A percentile compares a stretch with the other conserved stretches of the same genome.
phyloP scores from a whole-genome alignment of 2,888 invertebrate species.

The Galerucella calmariensis region DNA sequence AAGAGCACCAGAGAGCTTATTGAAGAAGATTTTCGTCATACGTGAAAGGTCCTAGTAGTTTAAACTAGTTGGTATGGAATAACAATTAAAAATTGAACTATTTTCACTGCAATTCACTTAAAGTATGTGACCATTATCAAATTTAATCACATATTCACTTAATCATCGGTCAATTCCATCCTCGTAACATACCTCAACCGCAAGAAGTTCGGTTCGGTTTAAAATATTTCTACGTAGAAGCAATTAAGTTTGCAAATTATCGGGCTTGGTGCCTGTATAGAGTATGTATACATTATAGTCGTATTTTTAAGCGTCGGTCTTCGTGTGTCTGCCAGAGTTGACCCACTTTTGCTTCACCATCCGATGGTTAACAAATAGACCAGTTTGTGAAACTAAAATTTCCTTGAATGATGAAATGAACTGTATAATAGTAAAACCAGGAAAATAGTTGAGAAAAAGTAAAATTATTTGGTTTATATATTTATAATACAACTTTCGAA shows the following conservation, averaged over 20 bases:
- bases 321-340: constrained; percentile 39
- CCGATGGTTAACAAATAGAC: constrained; percentile 36
- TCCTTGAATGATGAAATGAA: not conserved
- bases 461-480: too few relatives aligned
- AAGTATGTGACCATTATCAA: not conserved
- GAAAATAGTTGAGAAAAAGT: too few relatives aligned
- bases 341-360: constrained; percentile 51
- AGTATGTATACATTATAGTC: constrained; percentile 14
- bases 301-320: constrained; percentile 16
- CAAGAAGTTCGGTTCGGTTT: constrained; percentile 11
- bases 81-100: not conserved
- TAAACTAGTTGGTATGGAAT: too few relatives aligned
- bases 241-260: constrained; percentile 58
- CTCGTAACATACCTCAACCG: not conserved
- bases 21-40: too few relatives aligned
- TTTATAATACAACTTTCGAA: too few relatives aligned
- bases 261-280: constrained; percentile 47
- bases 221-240: constrained; percentile 47
- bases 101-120: not conserved
- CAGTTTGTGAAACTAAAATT: not conserved
- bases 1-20: too few relatives aligned
- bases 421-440: not conserved
- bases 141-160: not conserved
- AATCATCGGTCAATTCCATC: not conserved
- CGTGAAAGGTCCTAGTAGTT: too few relatives aligned